phyloP scores from a whole-genome alignment of 2,888 invertebrate genomes.

The Drosophila hawaiiensis region DNA sequence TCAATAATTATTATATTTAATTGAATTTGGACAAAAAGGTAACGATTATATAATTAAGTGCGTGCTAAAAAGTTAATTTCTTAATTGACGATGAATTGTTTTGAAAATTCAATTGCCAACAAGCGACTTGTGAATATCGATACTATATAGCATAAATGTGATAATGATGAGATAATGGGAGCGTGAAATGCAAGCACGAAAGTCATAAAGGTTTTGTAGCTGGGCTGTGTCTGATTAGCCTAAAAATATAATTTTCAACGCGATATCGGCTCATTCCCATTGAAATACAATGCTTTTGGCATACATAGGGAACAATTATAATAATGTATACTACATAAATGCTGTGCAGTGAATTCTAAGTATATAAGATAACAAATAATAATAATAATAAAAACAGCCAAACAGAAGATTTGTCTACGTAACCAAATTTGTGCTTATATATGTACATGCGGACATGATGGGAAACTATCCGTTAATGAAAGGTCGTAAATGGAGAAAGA shows the following conservation, averaged over 20 bases:
- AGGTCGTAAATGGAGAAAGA: conserved; percentile 55
- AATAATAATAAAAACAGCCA: neutral
- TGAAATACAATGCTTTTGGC: conserved; percentile 13
- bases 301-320: conserved; percentile 24
- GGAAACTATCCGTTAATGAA: conserved; percentile 40
- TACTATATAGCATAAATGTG: conserved; percentile 1
- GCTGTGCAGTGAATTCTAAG: neutral
- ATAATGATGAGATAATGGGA: conserved; percentile 16
- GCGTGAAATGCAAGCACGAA: neutral
- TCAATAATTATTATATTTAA: conserved; percentile 43
- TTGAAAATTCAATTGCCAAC: conserved; percentile 9
- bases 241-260: conserved; percentile 20
- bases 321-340: neutral
- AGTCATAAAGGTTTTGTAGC: conserved; percentile 13
- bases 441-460: neutral
- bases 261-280: conserved; percentile 9
- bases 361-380: neutral
- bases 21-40: conserved; percentile 38
- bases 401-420: conserved; percentile 28
- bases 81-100: conserved; percentile 37
- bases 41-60: conserved; percentile 49
- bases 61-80: conserved; percentile 41
- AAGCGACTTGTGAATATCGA: conserved; percentile 17
- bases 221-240: conserved; percentile 5
- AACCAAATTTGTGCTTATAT: conserved; percentile 34